phyloP scores from a whole-genome alignment of 2,888 invertebrate genomes.

The Tenodera sinensis region DNA sequence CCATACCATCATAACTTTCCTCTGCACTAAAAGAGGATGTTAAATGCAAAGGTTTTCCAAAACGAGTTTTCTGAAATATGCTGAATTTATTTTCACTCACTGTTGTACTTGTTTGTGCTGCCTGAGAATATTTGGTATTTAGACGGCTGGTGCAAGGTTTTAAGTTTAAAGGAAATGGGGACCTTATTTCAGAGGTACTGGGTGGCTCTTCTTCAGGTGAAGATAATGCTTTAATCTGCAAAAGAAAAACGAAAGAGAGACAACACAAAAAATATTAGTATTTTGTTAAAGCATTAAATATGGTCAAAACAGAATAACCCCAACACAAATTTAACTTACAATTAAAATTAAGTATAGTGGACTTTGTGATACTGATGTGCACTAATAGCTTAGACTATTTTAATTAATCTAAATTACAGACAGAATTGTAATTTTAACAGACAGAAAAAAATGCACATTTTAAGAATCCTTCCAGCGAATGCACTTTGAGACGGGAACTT shows the following conservation, averaged over 20 bases:
- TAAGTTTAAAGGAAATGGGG: background rate
- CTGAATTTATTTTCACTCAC: slow-evolving; percentile 6
- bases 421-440: too few relatives aligned
- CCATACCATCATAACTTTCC: slow-evolving; percentile 50
- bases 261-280: background rate
- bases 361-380: too few relatives aligned
- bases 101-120: background rate
- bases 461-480: too few relatives aligned
- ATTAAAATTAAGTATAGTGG: too few relatives aligned
- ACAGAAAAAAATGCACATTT: too few relatives aligned
- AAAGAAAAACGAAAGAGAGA: background rate
- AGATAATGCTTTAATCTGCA: background rate
- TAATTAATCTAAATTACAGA: too few relatives aligned
- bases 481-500: too few relatives aligned
- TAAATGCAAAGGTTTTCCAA: background rate
- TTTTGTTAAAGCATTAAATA: background rate
- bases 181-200: background rate
- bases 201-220: background rate
- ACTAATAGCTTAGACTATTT: too few relatives aligned
- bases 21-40: background rate
- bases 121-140: background rate
- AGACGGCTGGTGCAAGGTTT: background rate
- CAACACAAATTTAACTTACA: too few relatives aligned
- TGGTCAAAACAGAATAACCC: too few relatives aligned
- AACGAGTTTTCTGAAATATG: slow-evolving; percentile 18